These are phyloP conservation scores for Chunga burmeisteri DNA, from an alignment of 2,113 vertebrate species.

Conservation along the genomic window DNA sequence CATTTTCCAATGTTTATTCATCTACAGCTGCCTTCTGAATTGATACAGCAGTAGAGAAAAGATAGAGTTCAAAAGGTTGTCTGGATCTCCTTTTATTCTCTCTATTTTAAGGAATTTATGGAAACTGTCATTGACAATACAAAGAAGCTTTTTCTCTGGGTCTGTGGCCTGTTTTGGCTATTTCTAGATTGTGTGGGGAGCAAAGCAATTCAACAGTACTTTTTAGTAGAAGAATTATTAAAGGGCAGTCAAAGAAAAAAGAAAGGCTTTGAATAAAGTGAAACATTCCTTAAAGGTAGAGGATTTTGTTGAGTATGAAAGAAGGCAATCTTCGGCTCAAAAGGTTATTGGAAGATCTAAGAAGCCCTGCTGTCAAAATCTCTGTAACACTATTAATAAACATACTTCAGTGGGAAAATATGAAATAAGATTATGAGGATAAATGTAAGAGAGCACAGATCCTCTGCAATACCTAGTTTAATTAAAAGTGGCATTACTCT, in stretches of 20 bases:
- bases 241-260: constrained; percentile 18
- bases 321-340: constrained; percentile 22
- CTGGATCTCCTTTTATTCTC: not conserved
- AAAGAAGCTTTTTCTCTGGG: not conserved
- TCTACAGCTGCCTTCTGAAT: not conserved
- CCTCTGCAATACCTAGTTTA: constrained; percentile 26
- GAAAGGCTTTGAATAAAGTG: constrained; percentile 19
- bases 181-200: not conserved
- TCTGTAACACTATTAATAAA: constrained; percentile 9
- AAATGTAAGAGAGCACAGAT: not conserved
- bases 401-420: constrained; percentile 7
- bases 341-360: constrained; percentile 50
- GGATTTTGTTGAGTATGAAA: constrained; percentile 40
- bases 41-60: not conserved
- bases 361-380: not conserved
- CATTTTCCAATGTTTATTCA: constrained; percentile 14
- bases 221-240: constrained; percentile 2
- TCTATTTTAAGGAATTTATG: constrained; percentile 7
- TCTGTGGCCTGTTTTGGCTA: not conserved
- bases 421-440: constrained; percentile 30
- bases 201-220: constrained; percentile 5
- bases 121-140: not conserved
- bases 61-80: not conserved
- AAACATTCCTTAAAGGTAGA: constrained; percentile 37
- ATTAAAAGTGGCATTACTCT: constrained; percentile 34